Percentiles rank a stretch among this genome's conserved stretches.
phyloP scores from a whole-genome alignment of 1,140 invertebrate genomes.

The Phymorhynchus buccinoides region DNA sequence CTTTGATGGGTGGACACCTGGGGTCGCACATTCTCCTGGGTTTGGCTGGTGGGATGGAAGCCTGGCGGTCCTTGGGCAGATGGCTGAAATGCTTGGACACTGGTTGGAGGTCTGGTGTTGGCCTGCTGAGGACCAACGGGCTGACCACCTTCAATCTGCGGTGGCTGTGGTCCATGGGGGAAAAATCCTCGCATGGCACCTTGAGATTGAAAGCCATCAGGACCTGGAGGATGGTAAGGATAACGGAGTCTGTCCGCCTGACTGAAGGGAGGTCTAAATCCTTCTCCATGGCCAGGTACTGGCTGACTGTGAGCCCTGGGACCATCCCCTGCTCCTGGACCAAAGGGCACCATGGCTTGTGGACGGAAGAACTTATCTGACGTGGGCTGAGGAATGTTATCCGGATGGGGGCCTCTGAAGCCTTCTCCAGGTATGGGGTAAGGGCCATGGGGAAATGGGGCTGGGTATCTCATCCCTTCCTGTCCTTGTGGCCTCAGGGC shows the following conservation, averaged over 20 bases:
- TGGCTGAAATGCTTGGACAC: background rate
- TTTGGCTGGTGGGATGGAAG: background rate
- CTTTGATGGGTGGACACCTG: background rate
- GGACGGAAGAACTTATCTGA: slow-evolving; percentile 21
- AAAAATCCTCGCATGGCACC: background rate
- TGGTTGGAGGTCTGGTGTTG: background rate
- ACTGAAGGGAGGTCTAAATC: slow-evolving; percentile 5
- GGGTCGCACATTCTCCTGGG: background rate
- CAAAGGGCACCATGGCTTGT: slow-evolving; percentile 16
- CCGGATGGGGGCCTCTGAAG: slow-evolving; percentile 20
- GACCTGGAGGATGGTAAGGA: background rate
- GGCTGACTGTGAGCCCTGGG: background rate
- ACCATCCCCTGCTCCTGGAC: background rate
- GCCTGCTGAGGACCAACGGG: background rate
- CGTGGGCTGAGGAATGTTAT: background rate
- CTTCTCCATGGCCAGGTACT: background rate
- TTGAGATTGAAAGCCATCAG: background rate
- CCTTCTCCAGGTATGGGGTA: slow-evolving; percentile 31
- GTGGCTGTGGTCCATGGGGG: background rate
- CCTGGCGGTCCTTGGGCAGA: background rate
- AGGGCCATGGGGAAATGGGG: slow-evolving; percentile 29
- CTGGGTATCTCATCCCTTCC: background rate
- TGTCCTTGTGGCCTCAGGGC: background rate
- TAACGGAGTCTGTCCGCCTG: background rate
- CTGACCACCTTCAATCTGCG: background rate